These are phyloP conservation scores for Leucania comma DNA, from an alignment of 2,888 invertebrate species.

Conservation along the genomic window DNA sequence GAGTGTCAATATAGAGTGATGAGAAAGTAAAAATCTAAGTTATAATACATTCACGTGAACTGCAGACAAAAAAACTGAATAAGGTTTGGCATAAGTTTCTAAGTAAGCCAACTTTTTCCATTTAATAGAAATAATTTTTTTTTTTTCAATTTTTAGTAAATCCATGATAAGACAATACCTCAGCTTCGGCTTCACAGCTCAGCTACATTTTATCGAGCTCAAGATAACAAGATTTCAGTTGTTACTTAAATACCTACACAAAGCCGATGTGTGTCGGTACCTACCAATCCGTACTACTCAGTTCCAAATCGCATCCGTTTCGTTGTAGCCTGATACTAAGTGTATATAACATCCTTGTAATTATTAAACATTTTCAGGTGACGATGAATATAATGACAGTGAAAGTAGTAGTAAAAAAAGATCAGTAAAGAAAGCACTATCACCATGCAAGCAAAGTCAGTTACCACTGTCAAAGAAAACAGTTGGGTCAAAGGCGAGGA, in stretches of 20 bases:
- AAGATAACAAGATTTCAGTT: no score
- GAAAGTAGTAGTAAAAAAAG: conserved; percentile 33
- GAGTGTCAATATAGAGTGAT: no score
- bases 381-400: conserved; percentile 5
- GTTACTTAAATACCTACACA: background rate
- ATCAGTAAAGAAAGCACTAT: conserved; percentile 18
- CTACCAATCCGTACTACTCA: background rate
- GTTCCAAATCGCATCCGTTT: background rate
- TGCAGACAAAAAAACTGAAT: no score
- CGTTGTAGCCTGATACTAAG: background rate
- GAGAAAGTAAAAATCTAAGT: no score
- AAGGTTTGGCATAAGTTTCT: no score
- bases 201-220: no score
- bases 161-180: no score
- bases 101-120: no score
- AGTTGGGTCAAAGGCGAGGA: conserved; percentile 15
- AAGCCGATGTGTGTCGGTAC: background rate
- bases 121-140: no score
- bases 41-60: no score
- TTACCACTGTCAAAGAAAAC: conserved; percentile 13
- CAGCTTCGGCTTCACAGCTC: no score
- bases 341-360: background rate
- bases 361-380: conserved; percentile 24
- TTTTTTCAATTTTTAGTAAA: no score
- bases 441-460: conserved; percentile 29